Conservation (phyloP, 2,113 vertebrate species). For the Chaetodon auriga region DNA sequence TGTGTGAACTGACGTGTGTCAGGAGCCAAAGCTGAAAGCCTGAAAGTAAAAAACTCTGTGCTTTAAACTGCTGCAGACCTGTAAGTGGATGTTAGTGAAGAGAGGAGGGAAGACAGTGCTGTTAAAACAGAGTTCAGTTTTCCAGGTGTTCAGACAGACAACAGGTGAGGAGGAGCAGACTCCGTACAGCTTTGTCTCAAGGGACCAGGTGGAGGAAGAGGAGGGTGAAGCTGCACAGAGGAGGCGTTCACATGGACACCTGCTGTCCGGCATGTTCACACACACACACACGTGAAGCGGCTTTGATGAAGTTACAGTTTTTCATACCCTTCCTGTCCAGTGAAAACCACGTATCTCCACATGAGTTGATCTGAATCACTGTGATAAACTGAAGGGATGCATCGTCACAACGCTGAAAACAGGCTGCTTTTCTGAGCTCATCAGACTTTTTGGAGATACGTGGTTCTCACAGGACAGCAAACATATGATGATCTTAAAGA, state of each 20-base stretch:
- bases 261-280: neutral
- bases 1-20: neutral
- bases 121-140: neutral
- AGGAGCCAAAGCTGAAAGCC: no score
- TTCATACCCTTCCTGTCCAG: no score
- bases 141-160: neutral
- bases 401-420: no score
- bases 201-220: conserved; percentile 14
- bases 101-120: neutral
- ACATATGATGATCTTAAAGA: no score
- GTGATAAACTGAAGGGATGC: no score
- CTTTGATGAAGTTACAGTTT: no score
- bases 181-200: neutral
- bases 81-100: conserved; percentile 48
- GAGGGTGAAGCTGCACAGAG: conserved; percentile 22
- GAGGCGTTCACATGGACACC: conserved; percentile 38
- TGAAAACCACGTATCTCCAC: no score
- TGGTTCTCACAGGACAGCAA: no score
- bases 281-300: no score
- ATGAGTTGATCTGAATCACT: no score
- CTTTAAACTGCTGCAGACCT: conserved; percentile 28
- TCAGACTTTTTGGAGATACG: no score
- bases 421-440: no score
- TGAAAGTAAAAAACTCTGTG: neutral
- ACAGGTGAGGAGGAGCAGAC: neutral